A percentile compares a stretch with the other conserved stretches of the same genome.
Evolutionary conservation across 2,888 invertebrate genomes (phyloP).

Genomic region (Lithophane socia): DNA sequence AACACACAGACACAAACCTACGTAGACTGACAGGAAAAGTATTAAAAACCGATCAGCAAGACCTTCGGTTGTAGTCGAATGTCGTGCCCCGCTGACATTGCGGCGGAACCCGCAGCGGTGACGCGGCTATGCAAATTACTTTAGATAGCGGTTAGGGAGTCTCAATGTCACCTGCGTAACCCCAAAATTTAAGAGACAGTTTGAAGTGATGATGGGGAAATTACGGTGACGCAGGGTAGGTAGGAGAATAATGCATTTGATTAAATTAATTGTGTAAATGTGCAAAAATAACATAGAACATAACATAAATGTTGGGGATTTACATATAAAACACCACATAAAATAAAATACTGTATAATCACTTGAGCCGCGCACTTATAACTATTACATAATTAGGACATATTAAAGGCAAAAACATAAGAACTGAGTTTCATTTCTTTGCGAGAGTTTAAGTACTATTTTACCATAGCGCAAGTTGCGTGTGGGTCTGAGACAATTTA

Average conservation of each 20-base stretch:
- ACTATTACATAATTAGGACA: no score
- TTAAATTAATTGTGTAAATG: neutral
- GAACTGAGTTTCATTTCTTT: no score
- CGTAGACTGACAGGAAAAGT: conserved; percentile 34
- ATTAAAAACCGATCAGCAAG: conserved; percentile 54
- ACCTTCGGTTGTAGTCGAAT: conserved; percentile 46
- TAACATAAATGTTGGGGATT: no score
- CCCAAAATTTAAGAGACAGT: conserved; percentile 18
- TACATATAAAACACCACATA: no score
- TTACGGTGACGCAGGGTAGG: neutral
- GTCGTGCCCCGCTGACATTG: conserved; percentile 58
- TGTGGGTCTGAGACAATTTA: no score
- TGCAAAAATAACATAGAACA: neutral
- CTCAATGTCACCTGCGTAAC: conserved; percentile 42
- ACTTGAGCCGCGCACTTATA: no score
- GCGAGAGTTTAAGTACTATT: no score
- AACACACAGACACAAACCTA: neutral
- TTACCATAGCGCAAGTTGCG: no score
- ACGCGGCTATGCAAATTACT: conserved; percentile 53
- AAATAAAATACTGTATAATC: no score
- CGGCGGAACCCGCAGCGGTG: conserved; percentile 39
- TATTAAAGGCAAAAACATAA: no score
- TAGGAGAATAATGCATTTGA: neutral
- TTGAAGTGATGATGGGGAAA: neutral
- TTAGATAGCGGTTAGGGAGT: conserved; percentile 39